A percentile compares a stretch with the other conserved stretches of the same genome.
phyloP scores from a whole-genome alignment of 2,888 invertebrate genomes.

The Leptopilina syphax region DNA sequence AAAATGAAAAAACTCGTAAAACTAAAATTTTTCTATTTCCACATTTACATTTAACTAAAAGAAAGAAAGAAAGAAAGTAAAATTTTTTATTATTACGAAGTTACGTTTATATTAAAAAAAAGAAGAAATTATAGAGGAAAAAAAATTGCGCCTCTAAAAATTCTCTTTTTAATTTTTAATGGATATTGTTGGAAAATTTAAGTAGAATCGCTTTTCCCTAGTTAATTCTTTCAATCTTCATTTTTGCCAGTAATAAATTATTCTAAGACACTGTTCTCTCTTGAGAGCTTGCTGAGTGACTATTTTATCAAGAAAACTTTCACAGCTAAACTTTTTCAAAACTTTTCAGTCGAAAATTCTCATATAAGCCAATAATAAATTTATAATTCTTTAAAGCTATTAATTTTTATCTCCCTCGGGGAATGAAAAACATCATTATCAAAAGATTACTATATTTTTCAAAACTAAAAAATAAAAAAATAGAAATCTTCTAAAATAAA shows the following conservation, averaged over 20 bases:
- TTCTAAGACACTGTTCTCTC: conserved; percentile 3
- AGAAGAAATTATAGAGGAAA: neutral
- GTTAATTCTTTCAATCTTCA: conserved; percentile 22
- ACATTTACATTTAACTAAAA: no score
- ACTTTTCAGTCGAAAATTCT: conserved; percentile 9
- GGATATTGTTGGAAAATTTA: neutral
- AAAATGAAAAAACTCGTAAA: no score
- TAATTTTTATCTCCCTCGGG: neutral
- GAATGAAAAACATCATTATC: no score
- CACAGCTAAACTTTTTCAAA: conserved; percentile 6
- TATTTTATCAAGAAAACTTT: conserved; percentile 27
- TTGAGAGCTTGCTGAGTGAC: conserved; percentile 2
- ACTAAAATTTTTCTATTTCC: no score
- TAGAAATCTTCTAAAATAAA: no score
- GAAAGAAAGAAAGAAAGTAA: no score
- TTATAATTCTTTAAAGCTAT: neutral
- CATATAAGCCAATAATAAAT: conserved; percentile 17
- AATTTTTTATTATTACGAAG: no score
- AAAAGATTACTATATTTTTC: no score
- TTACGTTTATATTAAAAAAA: no score
- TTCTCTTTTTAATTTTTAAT: neutral
- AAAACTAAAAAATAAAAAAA: no score
- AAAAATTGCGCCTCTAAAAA: neutral
- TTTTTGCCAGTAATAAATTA: conserved; percentile 19
- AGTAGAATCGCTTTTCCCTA: neutral